Base-by-base conservation (phyloP, 23 tunicate species). In the Oikopleura vanhoeffeni region DNA sequence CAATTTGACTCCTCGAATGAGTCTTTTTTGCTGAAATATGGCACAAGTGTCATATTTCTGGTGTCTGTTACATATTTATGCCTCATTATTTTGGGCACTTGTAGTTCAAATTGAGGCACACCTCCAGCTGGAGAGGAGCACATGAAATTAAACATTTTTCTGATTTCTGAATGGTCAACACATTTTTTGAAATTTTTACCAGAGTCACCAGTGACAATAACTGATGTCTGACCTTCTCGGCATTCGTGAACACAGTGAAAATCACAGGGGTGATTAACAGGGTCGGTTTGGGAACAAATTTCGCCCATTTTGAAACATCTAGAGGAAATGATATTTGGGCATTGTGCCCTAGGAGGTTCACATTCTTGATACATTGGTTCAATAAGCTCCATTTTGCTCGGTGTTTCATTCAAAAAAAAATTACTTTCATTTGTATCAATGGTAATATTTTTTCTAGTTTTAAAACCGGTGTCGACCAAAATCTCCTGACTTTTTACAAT, bases 361-460 rank as follows among this genome's bases (percentile, higher is more conserved):
- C 79, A 71, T 71, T 71, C 79, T 38, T 71, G 79, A 32, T 71
- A 71, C 4, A 71, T 33, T 18, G 79, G 79, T 32, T 71, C 79
- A 2, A 71, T 38, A 30, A 71, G 79, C 34, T 71, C 79, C 79
- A 71, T 71, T 3, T n/a, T n/a, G n/a, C n/a, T n/a, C n/a, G n/a
- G n/a, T n/a, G n/a, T n/a, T n/a, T n/a, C n/a, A n/a, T n/a, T n/a
- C n/a, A n/a, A n/a, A n/a, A n/a, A n/a, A n/a, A n/a, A n/a, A n/a
- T n/a, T n/a, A n/a, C n/a, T n/a, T n/a, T n/a, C n/a, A n/a, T n/a
- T n/a, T n/a, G n/a, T n/a, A n/a, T n/a, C n/a, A n/a, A n/a, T n/a
- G n/a, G n/a, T n/a, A n/a, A n/a, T n/a, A n/a, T n/a, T n/a, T n/a
- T n/a, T n/a, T n/a, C n/a, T n/a, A n/a, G n/a, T n/a, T n/a, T n/a